Evolutionary conservation across 2,888 invertebrate genomes (phyloP).

Genomic region (Polyommatus iphigenia): DNA sequence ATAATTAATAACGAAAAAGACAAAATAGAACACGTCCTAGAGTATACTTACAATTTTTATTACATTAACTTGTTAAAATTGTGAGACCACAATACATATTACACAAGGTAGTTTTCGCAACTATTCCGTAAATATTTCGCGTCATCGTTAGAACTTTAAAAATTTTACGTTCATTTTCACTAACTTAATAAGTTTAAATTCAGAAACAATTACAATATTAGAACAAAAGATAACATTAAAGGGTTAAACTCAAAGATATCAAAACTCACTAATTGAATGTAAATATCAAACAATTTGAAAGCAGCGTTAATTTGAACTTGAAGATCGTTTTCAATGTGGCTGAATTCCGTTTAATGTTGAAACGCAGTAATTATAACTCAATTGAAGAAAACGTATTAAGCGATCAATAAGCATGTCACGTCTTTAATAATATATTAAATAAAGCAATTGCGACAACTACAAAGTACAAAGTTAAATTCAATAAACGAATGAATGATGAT

Average conservation of each 20-base stretch:
- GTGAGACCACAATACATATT: background rate
- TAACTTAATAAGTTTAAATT: background rate
- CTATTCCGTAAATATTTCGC: background rate
- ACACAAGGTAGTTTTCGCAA: background rate
- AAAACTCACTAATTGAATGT: slow-evolving; percentile 22
- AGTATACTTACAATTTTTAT: background rate
- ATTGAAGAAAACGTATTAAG: background rate
- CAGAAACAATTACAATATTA: background rate
- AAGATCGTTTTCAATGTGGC: slow-evolving; percentile 2
- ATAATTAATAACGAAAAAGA: background rate
- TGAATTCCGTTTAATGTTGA: background rate
- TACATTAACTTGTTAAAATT: background rate
- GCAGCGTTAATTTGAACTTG: slow-evolving; percentile 16
- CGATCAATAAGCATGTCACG: background rate
- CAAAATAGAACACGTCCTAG: background rate
- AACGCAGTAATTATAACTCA: slow-evolving; percentile 7
- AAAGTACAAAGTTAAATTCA: background rate
- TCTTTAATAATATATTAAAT: background rate
- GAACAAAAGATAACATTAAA: slow-evolving; percentile 10
- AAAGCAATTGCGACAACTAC: background rate
- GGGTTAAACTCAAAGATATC: slow-evolving; percentile 18
- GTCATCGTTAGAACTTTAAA: background rate
- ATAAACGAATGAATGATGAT: background rate
- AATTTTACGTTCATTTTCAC: background rate
- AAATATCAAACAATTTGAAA: slow-evolving; percentile 21